phyloP scores from a whole-genome alignment of 2,797 vertebrate genomes.

The Anas acuta region DNA sequence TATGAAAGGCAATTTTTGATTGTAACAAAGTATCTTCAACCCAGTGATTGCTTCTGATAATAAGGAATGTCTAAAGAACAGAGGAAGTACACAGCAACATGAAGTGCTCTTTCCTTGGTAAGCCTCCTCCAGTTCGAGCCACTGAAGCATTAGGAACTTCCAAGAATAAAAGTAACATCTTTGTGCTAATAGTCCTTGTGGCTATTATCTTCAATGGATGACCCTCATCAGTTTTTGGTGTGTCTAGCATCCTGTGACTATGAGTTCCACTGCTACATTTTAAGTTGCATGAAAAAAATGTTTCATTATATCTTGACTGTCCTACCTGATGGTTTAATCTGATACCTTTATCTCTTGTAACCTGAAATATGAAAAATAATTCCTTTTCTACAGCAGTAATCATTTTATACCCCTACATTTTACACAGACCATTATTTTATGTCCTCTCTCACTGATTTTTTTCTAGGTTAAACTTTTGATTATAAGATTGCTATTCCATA shows the following conservation, averaged over 20 bases:
- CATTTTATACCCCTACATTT: not conserved
- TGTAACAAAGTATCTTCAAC: not conserved
- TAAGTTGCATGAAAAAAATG: not conserved
- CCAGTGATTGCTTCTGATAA: not conserved
- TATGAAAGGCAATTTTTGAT: not conserved
- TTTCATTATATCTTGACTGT: not conserved
- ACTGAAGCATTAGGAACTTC: not conserved
- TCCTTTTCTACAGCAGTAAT: not conserved
- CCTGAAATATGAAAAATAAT: not conserved
- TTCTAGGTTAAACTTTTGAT: not conserved
- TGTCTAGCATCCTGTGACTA: not conserved
- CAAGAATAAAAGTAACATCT: not conserved
- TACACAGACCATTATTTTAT: not conserved
- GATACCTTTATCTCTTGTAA: not conserved
- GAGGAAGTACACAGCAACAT: not conserved
- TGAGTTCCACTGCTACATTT: not conserved
- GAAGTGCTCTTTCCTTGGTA: not conserved
- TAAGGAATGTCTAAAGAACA: not conserved
- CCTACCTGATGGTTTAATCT: not conserved
- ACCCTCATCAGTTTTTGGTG: not conserved
- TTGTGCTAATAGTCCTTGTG: not conserved
- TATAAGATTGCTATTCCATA: not conserved
- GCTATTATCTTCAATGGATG: not conserved
- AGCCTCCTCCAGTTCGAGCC: rapidly evolving
- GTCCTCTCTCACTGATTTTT: not conserved